Conservation (phyloP, 2,113 vertebrate genomes). For the Azemiops feae region DNA sequence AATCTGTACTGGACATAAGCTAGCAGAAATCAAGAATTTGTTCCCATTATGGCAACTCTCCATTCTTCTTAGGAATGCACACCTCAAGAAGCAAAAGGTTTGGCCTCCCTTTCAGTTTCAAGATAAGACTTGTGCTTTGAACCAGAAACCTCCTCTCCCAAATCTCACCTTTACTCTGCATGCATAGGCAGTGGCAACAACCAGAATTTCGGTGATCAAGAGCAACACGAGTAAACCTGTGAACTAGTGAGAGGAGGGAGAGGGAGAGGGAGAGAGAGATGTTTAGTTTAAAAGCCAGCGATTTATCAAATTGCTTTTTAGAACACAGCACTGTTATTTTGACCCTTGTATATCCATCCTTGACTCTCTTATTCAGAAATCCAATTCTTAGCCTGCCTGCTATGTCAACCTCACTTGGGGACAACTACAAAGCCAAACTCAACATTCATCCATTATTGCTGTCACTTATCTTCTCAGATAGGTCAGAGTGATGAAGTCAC, state of each 20-base stretch:
- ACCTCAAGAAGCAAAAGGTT: neutral
- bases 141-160: neutral
- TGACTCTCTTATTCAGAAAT: neutral
- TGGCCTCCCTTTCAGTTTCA: neutral
- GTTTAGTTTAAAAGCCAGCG: neutral
- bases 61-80: neutral
- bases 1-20: neutral
- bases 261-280: neutral
- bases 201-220: accelerated
- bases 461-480: neutral
- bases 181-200: neutral
- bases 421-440: accelerated
- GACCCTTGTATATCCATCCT: neutral
- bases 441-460: neutral
- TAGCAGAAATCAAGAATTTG: neutral
- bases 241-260: neutral
- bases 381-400: neutral
- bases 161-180: conserved; percentile 19
- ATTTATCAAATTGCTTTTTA: neutral
- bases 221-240: neutral
- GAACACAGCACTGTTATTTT: accelerated
- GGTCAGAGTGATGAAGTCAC: neutral
- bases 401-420: neutral
- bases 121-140: neutral
- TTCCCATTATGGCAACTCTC: neutral